phyloP scores from a whole-genome alignment of 2,888 invertebrate genomes.

The Habroteleia sp. region DNA sequence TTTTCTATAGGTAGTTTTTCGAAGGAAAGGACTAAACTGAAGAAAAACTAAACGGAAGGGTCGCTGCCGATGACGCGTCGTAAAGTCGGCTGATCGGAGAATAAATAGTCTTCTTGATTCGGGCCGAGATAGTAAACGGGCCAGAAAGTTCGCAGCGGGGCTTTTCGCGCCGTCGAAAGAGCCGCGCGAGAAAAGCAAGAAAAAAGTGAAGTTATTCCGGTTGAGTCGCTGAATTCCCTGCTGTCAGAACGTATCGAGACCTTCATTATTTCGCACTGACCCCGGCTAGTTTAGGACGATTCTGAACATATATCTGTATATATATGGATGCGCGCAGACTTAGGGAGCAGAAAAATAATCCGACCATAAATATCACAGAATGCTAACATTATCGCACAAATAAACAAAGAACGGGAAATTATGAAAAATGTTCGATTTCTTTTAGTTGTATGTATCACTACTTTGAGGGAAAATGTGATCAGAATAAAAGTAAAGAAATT shows the following conservation, averaged over 20 bases:
- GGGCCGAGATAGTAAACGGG: conserved; percentile 53
- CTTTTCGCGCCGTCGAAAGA: conserved; percentile 51
- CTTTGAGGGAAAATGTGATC: too few relatives aligned
- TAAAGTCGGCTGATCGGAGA: conserved; percentile 58
- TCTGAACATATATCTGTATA: conserved; percentile 18
- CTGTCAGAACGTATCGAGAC: conserved; percentile 64
- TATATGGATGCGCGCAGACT: conserved; percentile 12
- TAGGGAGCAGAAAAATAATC: conserved; percentile 40
- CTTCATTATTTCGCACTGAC: conserved; percentile 71
- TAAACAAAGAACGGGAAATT: too few relatives aligned
- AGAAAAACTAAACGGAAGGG: conserved; percentile 49
- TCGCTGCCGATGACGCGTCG: conserved; percentile 59
- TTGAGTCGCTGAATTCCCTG: conserved; percentile 62
- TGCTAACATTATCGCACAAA: conserved; percentile 35
- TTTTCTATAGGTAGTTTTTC: conserved; percentile 40
- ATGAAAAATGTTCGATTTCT: too few relatives aligned
- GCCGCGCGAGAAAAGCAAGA: conserved; percentile 60
- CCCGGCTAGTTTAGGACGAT: conserved; percentile 58
- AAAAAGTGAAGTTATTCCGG: conserved; percentile 65
- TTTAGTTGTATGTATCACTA: too few relatives aligned
- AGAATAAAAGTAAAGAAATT: too few relatives aligned
- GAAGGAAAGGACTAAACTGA: conserved; percentile 1
- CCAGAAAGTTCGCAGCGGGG: conserved; percentile 56
- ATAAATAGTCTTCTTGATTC: conserved; percentile 64
- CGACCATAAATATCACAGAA: conserved; percentile 43